Percentiles rank a stretch among this genome's conserved stretches.
Conservation (phyloP, 2,797 vertebrate species). For the Amniataba percoides region DNA sequence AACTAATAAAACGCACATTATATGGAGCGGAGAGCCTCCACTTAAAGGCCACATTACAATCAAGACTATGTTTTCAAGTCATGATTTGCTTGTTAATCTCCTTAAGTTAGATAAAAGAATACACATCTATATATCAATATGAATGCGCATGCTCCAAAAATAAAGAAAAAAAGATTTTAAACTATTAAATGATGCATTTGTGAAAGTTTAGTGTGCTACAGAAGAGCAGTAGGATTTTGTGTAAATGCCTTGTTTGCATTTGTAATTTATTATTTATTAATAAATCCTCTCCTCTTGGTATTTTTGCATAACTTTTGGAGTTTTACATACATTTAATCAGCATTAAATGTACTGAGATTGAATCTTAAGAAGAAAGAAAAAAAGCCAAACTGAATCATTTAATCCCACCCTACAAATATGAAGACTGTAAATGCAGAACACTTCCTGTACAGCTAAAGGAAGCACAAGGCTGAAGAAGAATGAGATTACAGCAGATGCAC, state of each 20-base stretch:
- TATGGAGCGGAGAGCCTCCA: not conserved
- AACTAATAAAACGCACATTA: constrained; percentile 17
- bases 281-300: not conserved
- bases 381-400: not conserved
- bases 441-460: too few species aligned
- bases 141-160: not conserved
- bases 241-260: not conserved
- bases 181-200: not conserved
- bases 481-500: not conserved
- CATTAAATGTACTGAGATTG: not conserved
- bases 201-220: too few species aligned
- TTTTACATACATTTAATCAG: not conserved
- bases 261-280: not conserved
- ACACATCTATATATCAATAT: not conserved
- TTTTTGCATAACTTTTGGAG: not conserved
- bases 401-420: not conserved
- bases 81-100: not conserved
- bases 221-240: not conserved
- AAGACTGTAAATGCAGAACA: not conserved
- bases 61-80: not conserved
- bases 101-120: not conserved
- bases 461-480: not conserved
- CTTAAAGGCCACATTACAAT: not conserved
- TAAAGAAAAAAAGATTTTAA: not conserved
- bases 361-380: not conserved